phyloP scores from a whole-genome alignment of 2,797 vertebrate species.

The Rhinella marina region DNA sequence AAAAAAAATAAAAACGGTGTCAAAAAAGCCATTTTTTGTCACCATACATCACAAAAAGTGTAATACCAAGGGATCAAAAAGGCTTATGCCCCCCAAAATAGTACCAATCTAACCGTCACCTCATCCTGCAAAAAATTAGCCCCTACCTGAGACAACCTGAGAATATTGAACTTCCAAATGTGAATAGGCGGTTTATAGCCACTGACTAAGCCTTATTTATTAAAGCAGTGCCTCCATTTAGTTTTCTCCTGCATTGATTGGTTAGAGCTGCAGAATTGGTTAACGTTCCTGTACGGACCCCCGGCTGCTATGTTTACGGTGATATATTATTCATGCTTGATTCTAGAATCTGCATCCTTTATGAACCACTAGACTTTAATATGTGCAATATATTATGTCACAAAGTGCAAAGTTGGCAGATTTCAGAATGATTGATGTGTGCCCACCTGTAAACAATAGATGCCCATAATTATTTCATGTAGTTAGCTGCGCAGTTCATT shows the following conservation, averaged over 20 bases:
- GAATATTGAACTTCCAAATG: slow-evolving; percentile 16
- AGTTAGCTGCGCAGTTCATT: neutral
- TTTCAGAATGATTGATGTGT: slow-evolving; percentile 10
- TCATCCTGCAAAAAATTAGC: too few species aligned
- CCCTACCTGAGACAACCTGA: too few species aligned
- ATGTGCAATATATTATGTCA: neutral
- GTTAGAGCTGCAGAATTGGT: neutral
- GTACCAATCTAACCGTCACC: too few species aligned
- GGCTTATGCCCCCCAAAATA: too few species aligned
- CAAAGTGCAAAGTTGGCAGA: neutral
- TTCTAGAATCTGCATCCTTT: neutral
- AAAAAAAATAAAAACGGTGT: too few species aligned
- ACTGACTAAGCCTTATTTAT: slow-evolving; percentile 27
- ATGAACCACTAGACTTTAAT: neutral
- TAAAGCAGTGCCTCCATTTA: neutral
- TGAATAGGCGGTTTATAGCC: slow-evolving; percentile 27
- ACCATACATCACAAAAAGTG: too few species aligned
- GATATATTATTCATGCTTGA: neutral
- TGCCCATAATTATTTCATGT: neutral
- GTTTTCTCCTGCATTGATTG: neutral
- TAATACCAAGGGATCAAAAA: too few species aligned
- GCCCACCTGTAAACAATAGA: slow-evolving; percentile 4
- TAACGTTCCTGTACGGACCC: neutral
- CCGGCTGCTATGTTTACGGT: neutral
- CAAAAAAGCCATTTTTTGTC: too few species aligned